Conservation (phyloP, 2,888 invertebrate genomes). For the Parnassius glacialis region DNA sequence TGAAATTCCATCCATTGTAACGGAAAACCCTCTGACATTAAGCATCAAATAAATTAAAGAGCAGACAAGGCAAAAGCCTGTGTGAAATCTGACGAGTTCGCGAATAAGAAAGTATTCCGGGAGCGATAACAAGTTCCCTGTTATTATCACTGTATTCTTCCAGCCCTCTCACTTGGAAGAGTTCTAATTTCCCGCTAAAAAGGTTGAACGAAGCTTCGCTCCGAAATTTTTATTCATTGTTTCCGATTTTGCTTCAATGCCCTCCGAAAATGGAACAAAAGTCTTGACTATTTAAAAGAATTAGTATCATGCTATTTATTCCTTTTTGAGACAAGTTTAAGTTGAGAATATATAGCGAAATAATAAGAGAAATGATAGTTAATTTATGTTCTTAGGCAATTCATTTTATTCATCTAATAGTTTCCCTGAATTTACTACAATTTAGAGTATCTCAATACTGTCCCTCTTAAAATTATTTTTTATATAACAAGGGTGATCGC, state of each 20-base stretch:
- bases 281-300: not conserved
- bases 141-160: slow-evolving; percentile 36
- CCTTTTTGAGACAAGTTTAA: no score
- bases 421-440: no score
- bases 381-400: no score
- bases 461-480: no score
- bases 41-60: slow-evolving; percentile 10
- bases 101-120: slow-evolving; percentile 7
- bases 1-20: not conserved
- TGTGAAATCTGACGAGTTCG: slow-evolving; percentile 20
- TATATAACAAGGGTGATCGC: no score
- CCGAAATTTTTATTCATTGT: slow-evolving; percentile 1
- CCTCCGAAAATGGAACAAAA: not conserved
- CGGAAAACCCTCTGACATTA: not conserved
- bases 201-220: not conserved
- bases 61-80: slow-evolving; percentile 5
- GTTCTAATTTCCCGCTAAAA: slow-evolving; percentile 35
- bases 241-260: not conserved
- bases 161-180: slow-evolving; percentile 34
- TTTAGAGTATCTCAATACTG: no score
- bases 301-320: no score
- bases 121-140: slow-evolving; percentile 34
- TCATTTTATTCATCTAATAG: no score
- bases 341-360: no score
- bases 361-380: no score